Base-by-base conservation (phyloP, 2,797 vertebrate species). In the Pipistrellus nathusii region DNA sequence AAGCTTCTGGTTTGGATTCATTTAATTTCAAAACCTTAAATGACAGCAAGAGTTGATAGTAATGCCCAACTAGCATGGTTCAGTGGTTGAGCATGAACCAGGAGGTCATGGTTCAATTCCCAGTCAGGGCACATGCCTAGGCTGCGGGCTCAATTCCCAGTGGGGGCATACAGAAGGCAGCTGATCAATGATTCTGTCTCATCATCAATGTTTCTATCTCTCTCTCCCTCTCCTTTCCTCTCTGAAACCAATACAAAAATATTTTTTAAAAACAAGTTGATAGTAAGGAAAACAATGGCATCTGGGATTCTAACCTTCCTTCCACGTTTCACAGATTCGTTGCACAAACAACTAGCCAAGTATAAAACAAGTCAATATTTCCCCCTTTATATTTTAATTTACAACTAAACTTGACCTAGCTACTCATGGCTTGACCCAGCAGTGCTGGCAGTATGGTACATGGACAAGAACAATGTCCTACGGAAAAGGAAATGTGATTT, bases 351-450 rank as follows among this genome's bases (percentile, higher is more conserved):
- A 57, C 72, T 13, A 57, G 27, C 21, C 4, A 80, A 75, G 68
- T 64, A 86, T 20, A 71, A 57, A 75, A 87, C 46, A 59, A 32
- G 32, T 23, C 23, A 91, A 32, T 48, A 35, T 82, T 78, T 27
- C 11, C 15, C 15, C 38, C 68, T 81, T 92, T 72, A 15, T 69
- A 85, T 85, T 69, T 72, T 76, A 84, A 87, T 68, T 90, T 92
- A 62, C 32, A 83, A 83, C 32, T 71, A 57, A 81, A 77, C 64
- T 84, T 64, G 11, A 87, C 44, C 81, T 51, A 75, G 21, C n/a
- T 81, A 77, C 59, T 87, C 48, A 35, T 55, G 46, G 62, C 23
- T 75, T 57, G 84, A 77, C 59, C 12, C 5, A 53, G 55, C 38
- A 27, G 15, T 38, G 62, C 57, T 35, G 41, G 80, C 25, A n/a